Base-by-base conservation (phyloP, 2,888 invertebrate genomes). In the Pomacea canaliculata region DNA sequence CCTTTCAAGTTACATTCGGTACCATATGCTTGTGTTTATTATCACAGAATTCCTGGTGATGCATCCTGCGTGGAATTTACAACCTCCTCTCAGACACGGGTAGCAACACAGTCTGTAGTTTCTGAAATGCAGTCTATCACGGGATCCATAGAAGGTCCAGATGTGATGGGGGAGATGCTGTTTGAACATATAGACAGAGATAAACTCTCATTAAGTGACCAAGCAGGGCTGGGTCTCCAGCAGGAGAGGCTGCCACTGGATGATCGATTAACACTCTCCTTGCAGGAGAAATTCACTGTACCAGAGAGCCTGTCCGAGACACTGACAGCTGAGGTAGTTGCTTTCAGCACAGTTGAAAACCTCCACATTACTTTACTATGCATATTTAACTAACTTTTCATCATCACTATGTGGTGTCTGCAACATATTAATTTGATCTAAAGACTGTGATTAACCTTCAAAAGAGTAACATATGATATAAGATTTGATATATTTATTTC, bases 271-370 rank as follows among this genome's bases (percentile, higher is more conserved):
- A 49, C 67, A 7, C 60, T 68, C 46, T 73, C 73, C 18, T 37
- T 73, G 46, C 73, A 74, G 69, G 69, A 74, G 27, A 81, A 78
- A 49, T 84, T 84, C 72, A 74, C 83, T 19, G 79, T 85, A 72
- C 84, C 85, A n/a, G 83, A 85, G 78, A 83, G 85, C 81, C 81
- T 87, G 74, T 87, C 86, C 68, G 85, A 85, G 72, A 85, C 82
- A 66, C 77, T 88, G 37, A 86, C 86, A n/a, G 74, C 74, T 48
- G 74, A 74, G 74, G 74, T 74, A 23, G 27, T 62, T 60, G 37
- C 37, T 37, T 37, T 37, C 37, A 46, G 27, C 19, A 18, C 23
- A 37, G 37, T 37, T 56, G 16, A 16, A 13, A 7, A 56, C 8
- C 16, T 56, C 51, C 8, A 16, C 4, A 5, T 37, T 37, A 37